phyloP scores from a whole-genome alignment of 1,140 invertebrate species.

The Periplaneta americana region DNA sequence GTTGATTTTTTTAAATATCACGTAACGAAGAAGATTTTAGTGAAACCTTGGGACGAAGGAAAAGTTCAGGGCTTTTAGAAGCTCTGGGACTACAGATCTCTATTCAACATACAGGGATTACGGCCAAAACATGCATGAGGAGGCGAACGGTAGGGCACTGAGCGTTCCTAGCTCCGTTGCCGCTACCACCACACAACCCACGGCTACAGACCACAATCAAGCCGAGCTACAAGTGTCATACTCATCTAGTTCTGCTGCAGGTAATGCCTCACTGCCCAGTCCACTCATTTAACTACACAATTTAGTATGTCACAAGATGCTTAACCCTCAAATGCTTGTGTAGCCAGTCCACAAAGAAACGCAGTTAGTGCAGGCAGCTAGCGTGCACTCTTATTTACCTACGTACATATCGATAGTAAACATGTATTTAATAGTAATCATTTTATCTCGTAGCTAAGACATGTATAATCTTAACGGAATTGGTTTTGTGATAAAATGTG shows the following conservation, averaged over 20 bases:
- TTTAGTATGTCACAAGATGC: neutral
- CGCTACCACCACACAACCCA: constrained; percentile 35
- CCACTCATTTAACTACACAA: neutral
- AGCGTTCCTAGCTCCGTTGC: constrained; percentile 41
- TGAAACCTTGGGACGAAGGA: constrained; percentile 35
- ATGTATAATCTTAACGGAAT: neutral
- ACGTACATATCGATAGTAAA: neutral
- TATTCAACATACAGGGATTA: constrained; percentile 33
- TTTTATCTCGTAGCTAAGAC: neutral
- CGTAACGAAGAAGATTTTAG: constrained; percentile 17
- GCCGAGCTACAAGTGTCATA: constrained; percentile 21
- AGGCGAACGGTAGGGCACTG: constrained; percentile 33
- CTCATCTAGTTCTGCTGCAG: constrained; percentile 21
- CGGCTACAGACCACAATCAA: constrained; percentile 19
- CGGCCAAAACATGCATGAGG: constrained; percentile 41
- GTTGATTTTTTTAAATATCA: constrained; percentile 17
- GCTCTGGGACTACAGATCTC: constrained; percentile 33
- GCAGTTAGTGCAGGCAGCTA: neutral
- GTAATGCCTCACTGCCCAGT: constrained; percentile 11
- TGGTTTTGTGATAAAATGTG: neutral
- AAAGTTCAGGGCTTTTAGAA: constrained; percentile 38
- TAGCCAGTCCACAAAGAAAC: neutral
- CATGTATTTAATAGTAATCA: neutral
- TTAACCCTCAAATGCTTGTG: no score
- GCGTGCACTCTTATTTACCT: neutral